A percentile compares a stretch with the other conserved stretches of the same genome.
Evolutionary conservation across 2,797 vertebrate species (phyloP).

Genomic region (Coregonus suidteri): DNA sequence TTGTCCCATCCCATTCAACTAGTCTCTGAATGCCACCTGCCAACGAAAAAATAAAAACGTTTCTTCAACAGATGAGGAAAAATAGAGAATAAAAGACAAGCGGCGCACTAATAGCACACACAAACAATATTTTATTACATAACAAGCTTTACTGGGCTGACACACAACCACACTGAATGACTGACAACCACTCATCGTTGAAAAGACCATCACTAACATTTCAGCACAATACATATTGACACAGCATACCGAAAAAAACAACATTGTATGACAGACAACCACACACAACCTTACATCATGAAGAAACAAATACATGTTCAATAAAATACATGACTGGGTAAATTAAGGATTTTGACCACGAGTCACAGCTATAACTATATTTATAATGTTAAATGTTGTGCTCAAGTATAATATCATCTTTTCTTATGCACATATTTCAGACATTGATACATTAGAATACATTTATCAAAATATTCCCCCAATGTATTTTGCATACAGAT

Average conservation of each 20-base stretch:
- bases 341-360: neutral
- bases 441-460: too few relatives aligned
- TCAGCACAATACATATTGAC: conserved; percentile 39
- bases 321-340: conserved; percentile 25
- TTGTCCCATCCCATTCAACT: conserved; percentile 7
- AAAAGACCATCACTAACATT: conserved; percentile 37
- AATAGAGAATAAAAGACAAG: conserved; percentile 24
- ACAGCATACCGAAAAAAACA: conserved; percentile 41
- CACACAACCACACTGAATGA: conserved; percentile 45
- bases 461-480: neutral
- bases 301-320: conserved; percentile 27
- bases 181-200: conserved; percentile 32
- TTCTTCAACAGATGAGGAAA: conserved; percentile 63
- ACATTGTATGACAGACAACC: conserved; percentile 10
- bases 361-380: neutral
- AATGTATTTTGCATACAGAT: neutral
- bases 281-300: conserved; percentile 24
- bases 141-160: conserved; percentile 65
- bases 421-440: conserved; percentile 1
- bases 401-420: conserved; percentile 19
- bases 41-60: neutral
- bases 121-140: conserved; percentile 67
- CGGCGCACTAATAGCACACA: conserved; percentile 39
- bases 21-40: neutral
- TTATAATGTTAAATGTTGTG: neutral